Percentiles rank a stretch among this genome's conserved stretches.
These are phyloP conservation scores for Halcyon leucocephala DNA, from an alignment of 2,797 vertebrate genomes.

Conservation along the genomic window DNA sequence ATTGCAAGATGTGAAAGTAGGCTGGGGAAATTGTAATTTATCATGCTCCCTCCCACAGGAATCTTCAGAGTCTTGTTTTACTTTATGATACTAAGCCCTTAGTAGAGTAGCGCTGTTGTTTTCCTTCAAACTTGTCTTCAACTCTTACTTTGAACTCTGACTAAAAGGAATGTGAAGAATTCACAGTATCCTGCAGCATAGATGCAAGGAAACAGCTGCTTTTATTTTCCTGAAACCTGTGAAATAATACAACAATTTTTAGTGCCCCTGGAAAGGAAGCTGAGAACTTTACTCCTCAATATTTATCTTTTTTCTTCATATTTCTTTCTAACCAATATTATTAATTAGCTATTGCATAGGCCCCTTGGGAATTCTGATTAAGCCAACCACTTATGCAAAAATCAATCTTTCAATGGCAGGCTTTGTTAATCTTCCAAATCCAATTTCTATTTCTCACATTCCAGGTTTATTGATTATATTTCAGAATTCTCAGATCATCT, in stretches of 20 bases:
- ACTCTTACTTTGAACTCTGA: not conserved
- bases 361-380: conserved; percentile 4
- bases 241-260: not conserved
- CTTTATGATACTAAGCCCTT: not conserved
- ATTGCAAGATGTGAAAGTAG: not conserved
- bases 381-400: conserved; percentile 41
- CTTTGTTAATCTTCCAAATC: conserved; percentile 62
- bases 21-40: not conserved
- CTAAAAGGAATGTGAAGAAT: not conserved
- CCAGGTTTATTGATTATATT: conserved; percentile 74
- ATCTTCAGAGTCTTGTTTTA: not conserved
- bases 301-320: not conserved
- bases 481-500: conserved; percentile 68
- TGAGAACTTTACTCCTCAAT: not conserved
- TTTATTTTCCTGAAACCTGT: not conserved
- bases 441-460: conserved; percentile 73
- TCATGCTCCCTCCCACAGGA: not conserved
- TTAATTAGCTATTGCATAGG: not conserved
- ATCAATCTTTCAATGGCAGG: conserved; percentile 60
- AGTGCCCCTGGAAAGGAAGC: not conserved
- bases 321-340: conserved; percentile 8
- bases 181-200: not conserved
- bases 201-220: not conserved
- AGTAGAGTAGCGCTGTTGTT: not conserved
- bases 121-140: not conserved